phyloP scores from a whole-genome alignment of 2,113 vertebrate genomes.

The Hystrix cristata region DNA sequence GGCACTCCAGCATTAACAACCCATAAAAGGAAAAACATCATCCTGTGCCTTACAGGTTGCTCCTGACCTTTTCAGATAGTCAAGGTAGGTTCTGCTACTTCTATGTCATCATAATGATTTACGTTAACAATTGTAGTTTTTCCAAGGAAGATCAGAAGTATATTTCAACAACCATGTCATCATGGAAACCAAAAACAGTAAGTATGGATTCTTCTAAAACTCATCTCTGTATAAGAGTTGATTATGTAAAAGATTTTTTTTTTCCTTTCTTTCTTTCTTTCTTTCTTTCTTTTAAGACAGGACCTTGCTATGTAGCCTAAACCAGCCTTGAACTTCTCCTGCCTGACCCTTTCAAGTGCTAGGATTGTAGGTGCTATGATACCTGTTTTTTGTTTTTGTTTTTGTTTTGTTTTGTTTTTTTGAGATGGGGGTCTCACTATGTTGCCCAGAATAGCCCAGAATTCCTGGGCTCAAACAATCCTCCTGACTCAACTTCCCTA shows the following conservation, averaged over 20 bases:
- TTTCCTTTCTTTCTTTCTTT: neutral
- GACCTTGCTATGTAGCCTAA: neutral
- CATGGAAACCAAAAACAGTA: constrained; percentile 22
- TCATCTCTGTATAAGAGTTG: neutral
- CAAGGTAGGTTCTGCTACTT: neutral
- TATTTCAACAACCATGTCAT: constrained; percentile 54
- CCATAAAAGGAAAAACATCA: neutral
- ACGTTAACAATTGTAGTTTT: constrained; percentile 60
- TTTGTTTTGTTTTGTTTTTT: neutral
- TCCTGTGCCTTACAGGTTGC: neutral
- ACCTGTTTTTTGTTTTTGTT: neutral
- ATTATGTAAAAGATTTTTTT: neutral
- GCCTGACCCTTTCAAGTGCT: neutral
- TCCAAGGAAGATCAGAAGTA: constrained; percentile 38
- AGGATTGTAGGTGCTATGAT: neutral
- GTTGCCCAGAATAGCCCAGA: neutral
- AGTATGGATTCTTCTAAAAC: constrained; percentile 16
- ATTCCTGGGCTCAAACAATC: neutral
- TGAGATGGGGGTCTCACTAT: neutral
- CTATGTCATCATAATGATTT: neutral
- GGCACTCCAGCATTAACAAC: neutral
- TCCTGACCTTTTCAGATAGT: constrained; percentile 11
- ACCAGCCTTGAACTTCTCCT: neutral
- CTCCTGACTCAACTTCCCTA: neutral
- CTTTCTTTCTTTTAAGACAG: neutral